These are phyloP conservation scores for Monopis laevigella DNA, from an alignment of 2,888 invertebrate genomes.

Conservation along the genomic window DNA sequence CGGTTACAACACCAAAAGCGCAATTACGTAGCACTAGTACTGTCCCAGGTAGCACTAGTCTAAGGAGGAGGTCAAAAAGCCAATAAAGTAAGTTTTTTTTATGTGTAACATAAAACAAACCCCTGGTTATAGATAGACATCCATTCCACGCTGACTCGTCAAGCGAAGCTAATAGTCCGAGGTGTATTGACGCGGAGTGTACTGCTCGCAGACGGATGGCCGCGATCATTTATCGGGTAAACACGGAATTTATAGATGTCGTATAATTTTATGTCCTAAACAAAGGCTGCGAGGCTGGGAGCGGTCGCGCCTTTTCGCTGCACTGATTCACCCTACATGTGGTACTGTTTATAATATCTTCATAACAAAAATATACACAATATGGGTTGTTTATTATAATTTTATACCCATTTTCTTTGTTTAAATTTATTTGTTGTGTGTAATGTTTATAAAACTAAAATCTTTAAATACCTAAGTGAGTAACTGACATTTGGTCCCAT, in stretches of 20 bases:
- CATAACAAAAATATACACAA: too few relatives aligned
- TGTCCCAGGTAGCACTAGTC: too few relatives aligned
- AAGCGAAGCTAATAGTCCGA: constrained; percentile 14
- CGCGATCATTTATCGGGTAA: constrained; percentile 55
- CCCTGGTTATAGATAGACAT: constrained; percentile 4
- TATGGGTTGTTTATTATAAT: too few relatives aligned
- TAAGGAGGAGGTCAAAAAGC: too few relatives aligned
- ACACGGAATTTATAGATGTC: constrained; percentile 63
- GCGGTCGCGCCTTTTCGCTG: constrained; percentile 29
- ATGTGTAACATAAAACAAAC: constrained; percentile 5
- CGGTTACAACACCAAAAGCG: too few relatives aligned
- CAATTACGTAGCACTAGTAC: too few relatives aligned
- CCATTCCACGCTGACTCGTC: constrained; percentile 9
- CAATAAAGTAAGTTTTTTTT: too few relatives aligned
- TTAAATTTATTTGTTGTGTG: too few relatives aligned
- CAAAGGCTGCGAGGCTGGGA: constrained; percentile 38
- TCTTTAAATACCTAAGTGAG: too few relatives aligned
- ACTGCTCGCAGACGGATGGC: constrained; percentile 36
- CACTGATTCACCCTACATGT: constrained; percentile 55
- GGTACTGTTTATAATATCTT: constrained; percentile 46
- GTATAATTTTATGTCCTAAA: constrained; percentile 66
- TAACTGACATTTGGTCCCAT: too few relatives aligned
- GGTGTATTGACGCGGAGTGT: constrained; percentile 22
- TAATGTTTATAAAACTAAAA: too few relatives aligned
- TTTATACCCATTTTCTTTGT: too few relatives aligned